Conservation (phyloP, 2,797 vertebrate genomes). For the Chrysolophus pictus region DNA sequence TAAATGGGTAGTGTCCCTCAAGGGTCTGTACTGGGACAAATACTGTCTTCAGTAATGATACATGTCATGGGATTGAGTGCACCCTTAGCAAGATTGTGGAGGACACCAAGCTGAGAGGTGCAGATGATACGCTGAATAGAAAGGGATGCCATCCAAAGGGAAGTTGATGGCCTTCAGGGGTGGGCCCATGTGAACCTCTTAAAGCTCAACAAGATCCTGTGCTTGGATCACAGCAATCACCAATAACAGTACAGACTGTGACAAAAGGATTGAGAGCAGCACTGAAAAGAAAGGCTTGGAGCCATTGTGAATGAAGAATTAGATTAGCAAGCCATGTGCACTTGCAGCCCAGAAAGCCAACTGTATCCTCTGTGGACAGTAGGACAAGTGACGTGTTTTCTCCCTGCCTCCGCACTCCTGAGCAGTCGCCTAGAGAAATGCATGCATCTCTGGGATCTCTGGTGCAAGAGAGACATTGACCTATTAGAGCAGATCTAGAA, state of each 20-base stretch:
- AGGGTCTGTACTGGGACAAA: background rate
- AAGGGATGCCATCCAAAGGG: background rate
- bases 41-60: background rate
- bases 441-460: background rate
- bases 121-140: background rate
- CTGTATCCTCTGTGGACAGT: background rate
- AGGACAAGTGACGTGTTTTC: background rate
- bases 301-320: background rate
- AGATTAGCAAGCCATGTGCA: background rate
- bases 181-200: background rate
- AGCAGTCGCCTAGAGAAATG: background rate
- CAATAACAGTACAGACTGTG: background rate
- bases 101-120: background rate
- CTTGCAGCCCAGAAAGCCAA: background rate
- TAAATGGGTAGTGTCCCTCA: background rate
- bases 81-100: background rate
- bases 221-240: background rate
- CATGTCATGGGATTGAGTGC: background rate
- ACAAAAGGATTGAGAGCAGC: background rate
- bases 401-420: background rate
- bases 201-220: background rate
- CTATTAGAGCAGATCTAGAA: background rate
- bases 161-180: background rate
- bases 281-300: background rate
- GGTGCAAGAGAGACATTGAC: background rate